phyloP scores from a whole-genome alignment of 2,113 vertebrate genomes.

The Bambusicola thoracicus region DNA sequence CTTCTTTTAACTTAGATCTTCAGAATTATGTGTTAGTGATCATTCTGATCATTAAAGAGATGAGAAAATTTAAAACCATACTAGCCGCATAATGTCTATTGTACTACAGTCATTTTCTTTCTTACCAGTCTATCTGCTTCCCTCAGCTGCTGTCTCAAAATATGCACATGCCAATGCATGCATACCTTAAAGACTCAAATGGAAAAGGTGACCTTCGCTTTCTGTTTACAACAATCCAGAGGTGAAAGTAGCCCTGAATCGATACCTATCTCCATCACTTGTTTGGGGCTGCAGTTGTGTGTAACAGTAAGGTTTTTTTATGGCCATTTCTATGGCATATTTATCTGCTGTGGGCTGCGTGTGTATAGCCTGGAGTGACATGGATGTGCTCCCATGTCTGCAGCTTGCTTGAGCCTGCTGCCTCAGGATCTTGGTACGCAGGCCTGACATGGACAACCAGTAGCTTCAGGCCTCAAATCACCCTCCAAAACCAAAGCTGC shows the following conservation, averaged over 20 bases:
- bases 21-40: neutral
- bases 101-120: neutral
- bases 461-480: fast-evolving
- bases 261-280: neutral
- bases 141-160: neutral
- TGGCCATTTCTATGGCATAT: fast-evolving
- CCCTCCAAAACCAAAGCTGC: neutral
- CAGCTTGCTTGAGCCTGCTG: neutral
- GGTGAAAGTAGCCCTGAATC: neutral
- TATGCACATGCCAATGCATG: neutral
- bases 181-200: neutral
- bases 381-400: neutral
- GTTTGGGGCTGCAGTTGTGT: neutral
- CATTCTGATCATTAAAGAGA: neutral
- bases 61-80: fast-evolving
- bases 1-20: neutral
- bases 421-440: fast-evolving
- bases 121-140: neutral
- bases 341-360: neutral
- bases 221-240: neutral
- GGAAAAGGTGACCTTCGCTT: neutral
- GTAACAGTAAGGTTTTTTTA: neutral
- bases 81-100: neutral
- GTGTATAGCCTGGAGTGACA: fast-evolving
- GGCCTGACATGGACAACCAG: no score